These are phyloP conservation scores for Leptodactylus fuscus DNA, from an alignment of 2,113 vertebrate species.

Conservation along the genomic window DNA sequence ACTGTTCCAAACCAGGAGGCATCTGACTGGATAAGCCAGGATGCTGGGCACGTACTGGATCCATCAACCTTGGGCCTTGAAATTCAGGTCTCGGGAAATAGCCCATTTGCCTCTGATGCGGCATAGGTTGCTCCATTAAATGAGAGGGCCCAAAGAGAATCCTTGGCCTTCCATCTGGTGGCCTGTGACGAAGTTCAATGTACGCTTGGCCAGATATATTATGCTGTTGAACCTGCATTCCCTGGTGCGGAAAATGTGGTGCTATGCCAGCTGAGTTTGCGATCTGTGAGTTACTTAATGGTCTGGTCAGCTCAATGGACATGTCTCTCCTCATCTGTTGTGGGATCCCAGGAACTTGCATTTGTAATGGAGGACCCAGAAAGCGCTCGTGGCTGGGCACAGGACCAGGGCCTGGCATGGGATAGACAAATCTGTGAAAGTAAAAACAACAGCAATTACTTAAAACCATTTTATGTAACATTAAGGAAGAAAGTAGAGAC, in stretches of 20 bases:
- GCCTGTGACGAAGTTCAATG: constrained; percentile 89
- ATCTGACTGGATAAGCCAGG: constrained; percentile 70
- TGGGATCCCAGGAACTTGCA: constrained; percentile 75
- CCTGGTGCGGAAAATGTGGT: constrained; percentile 82
- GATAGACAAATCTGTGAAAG: constrained; percentile 79
- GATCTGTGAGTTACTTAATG: constrained; percentile 69
- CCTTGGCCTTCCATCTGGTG: constrained; percentile 82
- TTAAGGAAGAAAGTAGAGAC: background rate
- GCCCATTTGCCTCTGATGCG: constrained; percentile 70
- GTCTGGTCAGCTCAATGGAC: constrained; percentile 76
- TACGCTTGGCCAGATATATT: constrained; percentile 91
- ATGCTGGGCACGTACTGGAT: constrained; percentile 69
- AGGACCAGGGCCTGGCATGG: constrained; percentile 74
- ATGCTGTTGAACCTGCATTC: constrained; percentile 85
- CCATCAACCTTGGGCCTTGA: constrained; percentile 70
- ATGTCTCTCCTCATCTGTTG: constrained; percentile 83
- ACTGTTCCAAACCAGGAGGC: constrained; percentile 79
- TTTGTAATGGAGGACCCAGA: constrained; percentile 75
- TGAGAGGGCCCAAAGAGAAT: constrained; percentile 75
- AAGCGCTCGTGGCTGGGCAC: constrained; percentile 82
- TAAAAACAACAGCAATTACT: background rate
- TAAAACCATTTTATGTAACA: background rate
- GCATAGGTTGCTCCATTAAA: constrained; percentile 73
- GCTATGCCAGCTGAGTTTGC: constrained; percentile 71
- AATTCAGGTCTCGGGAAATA: constrained; percentile 80